Percentiles rank a stretch among this genome's conserved stretches.
Evolutionary conservation across 1,140 invertebrate genomes (phyloP).

Genomic region (Mizuhopecten yessoensis): DNA sequence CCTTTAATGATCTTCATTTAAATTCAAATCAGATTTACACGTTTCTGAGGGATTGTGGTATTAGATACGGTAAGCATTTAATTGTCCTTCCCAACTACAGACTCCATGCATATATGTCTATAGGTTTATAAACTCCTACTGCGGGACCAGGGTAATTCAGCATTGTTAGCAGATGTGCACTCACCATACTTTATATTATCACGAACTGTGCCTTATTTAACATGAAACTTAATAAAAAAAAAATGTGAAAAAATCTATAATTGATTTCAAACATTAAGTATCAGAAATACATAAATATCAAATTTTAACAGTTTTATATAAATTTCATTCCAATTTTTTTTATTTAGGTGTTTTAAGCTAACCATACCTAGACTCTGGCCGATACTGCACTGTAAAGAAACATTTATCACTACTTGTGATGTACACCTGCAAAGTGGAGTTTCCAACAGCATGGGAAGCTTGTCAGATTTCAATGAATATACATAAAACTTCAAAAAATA

Average conservation of each 20-base stretch:
- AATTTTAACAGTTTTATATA: background rate
- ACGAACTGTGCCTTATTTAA: background rate
- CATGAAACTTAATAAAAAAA: too few relatives aligned
- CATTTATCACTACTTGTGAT: background rate
- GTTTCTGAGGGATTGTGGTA: background rate
- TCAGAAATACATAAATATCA: background rate
- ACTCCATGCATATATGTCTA: background rate
- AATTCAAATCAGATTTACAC: conserved; percentile 12
- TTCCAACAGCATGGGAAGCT: conserved; percentile 20
- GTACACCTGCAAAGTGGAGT: background rate
- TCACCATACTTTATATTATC: background rate
- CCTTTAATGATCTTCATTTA: conserved; percentile 39
- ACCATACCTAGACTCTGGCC: background rate
- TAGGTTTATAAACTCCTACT: background rate
- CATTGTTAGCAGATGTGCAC: background rate
- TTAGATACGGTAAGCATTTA: conserved; percentile 14
- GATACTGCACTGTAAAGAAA: background rate
- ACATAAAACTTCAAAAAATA: background rate
- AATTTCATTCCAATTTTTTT: background rate
- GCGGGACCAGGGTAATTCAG: background rate
- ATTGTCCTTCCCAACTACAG: background rate
- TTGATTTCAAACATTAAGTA: background rate
- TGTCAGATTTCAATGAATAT: background rate
- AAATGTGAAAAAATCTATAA: too few relatives aligned
- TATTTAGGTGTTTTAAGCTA: background rate